Evolutionary conservation across 2,888 invertebrate genomes (phyloP), one percentile per base, ranked within the genome.

Genomic region (Acleris literana): DNA sequence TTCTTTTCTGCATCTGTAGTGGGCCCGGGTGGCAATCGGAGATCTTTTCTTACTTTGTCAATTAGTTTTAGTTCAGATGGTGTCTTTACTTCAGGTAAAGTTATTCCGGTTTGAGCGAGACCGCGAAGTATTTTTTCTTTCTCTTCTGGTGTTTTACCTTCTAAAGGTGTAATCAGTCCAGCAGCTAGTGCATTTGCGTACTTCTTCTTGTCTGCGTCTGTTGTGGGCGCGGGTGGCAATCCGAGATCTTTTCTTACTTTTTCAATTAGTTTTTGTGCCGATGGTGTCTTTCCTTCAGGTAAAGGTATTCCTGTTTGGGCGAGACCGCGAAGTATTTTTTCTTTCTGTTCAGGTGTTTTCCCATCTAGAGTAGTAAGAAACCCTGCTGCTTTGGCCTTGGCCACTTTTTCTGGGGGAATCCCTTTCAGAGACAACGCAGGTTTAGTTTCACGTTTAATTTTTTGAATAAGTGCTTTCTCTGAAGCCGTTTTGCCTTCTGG

Each of bases 381-480:
- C 0, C 46, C 46, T 46, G 46, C 46, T 46, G 46, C 46, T 46
- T 46, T 46, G 16, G 46, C 46, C 2, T 44, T 44, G 44, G 16
- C 16, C 5, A 44, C 5, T 44, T 44, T 44, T 4, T 44, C 44
- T 6, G 44, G n/a, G 2, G 44, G 44, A 16, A n/a, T 11, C 5
- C 44, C 44, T 44, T 13, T n/a, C 0, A 44, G 13, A n/a, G 43
- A 43, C 1, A n/a, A 5, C 4, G 44, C n/a, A 16, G 44, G 44
- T n/a, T 44, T 44, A 44, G 11, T n/a, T n/a, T n/a, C n/a, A n/a
- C 9, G 20, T 7, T 39, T 2, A 55, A 43, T 39, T 55, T 39
- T 55, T 55, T 55, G 18, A 7, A 39, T 39, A 20, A 55, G 11
- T 16, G 74, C 74, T 51, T 66, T 55, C 16, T 55, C 39, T 16